Evolutionary conservation across 2,797 vertebrate species (phyloP), one percentile per base, ranked within the genome.

Genomic region (Caiman crocodilus): DNA sequence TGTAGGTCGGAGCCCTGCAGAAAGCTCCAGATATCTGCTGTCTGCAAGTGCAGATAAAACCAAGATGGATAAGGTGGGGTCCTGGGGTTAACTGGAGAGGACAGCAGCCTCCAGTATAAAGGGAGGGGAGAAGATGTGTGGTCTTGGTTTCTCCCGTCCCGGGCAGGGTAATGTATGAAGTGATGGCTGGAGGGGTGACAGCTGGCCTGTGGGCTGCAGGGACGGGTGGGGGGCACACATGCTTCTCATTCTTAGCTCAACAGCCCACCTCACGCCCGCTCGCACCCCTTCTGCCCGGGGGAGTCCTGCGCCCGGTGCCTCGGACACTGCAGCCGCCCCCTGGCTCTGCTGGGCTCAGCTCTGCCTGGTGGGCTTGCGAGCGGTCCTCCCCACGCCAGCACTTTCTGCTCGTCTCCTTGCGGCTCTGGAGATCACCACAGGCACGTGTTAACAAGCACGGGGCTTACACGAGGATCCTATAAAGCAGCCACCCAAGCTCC

Each of bases 391-490:
- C 95, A 93, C 95, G 94, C 93, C 94, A 92, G 95, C 94, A 95
- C 95, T 94, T 95, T 95, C 94, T 93, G 93, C 95, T 96, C 93
- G 89, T 95, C 94, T 96, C 94, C 95, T 96, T 96, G 95, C 95
- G 92, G 93, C 95, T 96, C 95, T 23, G 95, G 93, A 90, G 95
- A 95, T 95, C 95, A 95, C 96, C 96, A 92, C 95, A 96, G 96
- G 96, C 94, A 97, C 92, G 94, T 91, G 96, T 96, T 95, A 95
- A 94, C 94, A 93, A 93, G 95, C 94, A 94, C 92, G 95, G 35
- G 96, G 93, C 96, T 96, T 97, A 94, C 94, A 95, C 95, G 96
- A 97, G 96, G 95, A 95, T 96, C 91, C 93, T 93, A 93, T 94
- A 93, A 96, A 96, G 95, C 95, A 94, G 95, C 96, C 95, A 96